These are phyloP conservation scores for Pherbina coryleti DNA, from an alignment of 2,888 invertebrate species.

Conservation along the genomic window DNA sequence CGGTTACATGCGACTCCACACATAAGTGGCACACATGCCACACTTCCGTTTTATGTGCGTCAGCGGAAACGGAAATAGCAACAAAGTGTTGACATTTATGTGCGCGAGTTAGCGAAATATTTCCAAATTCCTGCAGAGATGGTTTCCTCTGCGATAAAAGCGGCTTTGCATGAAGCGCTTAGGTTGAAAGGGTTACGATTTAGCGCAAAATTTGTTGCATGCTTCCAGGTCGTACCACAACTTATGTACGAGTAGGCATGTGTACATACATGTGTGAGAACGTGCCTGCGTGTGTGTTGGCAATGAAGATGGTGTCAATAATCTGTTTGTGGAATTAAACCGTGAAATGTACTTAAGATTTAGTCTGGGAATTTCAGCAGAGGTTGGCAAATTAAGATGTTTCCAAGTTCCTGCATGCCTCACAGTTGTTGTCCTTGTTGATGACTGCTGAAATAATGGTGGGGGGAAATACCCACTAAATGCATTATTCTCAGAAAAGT, in stretches of 20 bases:
- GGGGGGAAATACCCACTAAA: no score
- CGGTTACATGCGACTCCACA: background rate
- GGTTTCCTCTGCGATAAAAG: background rate
- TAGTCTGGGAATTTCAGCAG: background rate
- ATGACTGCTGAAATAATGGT: no score
- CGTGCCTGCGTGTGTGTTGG: constrained; percentile 40
- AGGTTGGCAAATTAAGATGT: background rate
- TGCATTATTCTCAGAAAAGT: no score
- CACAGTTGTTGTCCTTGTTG: no score
- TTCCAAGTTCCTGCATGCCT: no score
- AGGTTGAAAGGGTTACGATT: constrained; percentile 9
- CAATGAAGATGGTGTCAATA: constrained; percentile 54
- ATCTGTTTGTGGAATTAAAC: constrained; percentile 52
- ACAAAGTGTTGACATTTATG: constrained; percentile 65
- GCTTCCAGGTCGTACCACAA: background rate
- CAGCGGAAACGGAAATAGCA: constrained; percentile 65
- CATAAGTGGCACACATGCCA: background rate
- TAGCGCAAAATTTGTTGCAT: constrained; percentile 11
- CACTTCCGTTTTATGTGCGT: constrained; percentile 15
- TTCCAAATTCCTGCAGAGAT: background rate
- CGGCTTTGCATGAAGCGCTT: background rate
- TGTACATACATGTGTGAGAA: background rate
- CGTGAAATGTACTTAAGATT: constrained; percentile 51
- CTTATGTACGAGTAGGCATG: background rate
- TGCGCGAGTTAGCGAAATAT: constrained; percentile 39